Conservation (phyloP, 2,888 invertebrate species). For the Buathra laborator region DNA sequence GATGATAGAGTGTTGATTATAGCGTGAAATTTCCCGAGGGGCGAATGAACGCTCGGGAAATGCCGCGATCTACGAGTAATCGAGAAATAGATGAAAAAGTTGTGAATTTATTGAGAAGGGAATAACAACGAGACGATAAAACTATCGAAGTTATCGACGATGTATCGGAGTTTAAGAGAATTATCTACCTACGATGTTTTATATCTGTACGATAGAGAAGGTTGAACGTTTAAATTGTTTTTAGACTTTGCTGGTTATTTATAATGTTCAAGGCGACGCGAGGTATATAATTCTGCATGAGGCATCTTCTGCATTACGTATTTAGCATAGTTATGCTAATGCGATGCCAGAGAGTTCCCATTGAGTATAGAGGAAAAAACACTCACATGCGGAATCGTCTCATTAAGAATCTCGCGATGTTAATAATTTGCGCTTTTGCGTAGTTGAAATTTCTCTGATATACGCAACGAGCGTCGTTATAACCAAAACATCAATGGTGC, state of each 20-base stretch:
- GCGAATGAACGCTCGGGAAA: no score
- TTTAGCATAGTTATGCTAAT: slow-evolving; percentile 55
- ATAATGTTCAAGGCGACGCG: slow-evolving; percentile 61
- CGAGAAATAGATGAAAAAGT: no score
- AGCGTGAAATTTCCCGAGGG: no score
- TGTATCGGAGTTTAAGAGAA: not conserved
- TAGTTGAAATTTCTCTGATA: not conserved
- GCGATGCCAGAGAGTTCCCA: slow-evolving; percentile 2
- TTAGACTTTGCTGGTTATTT: slow-evolving; percentile 53
- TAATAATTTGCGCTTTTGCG: not conserved
- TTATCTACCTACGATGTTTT: not conserved
- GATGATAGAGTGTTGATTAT: no score
- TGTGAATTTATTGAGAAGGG: no score
- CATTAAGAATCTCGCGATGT: not conserved
- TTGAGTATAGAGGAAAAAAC: slow-evolving; percentile 21
- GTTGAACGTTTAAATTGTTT: slow-evolving; percentile 33
- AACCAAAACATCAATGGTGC: slow-evolving; percentile 31
- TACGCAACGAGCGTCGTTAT: not conserved
- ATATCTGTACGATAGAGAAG: slow-evolving; percentile 13
- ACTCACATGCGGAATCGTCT: not conserved
- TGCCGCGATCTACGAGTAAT: no score
- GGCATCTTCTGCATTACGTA: slow-evolving; percentile 44
- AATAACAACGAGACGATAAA: not conserved
- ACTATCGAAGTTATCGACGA: slow-evolving; percentile 3
- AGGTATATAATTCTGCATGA: not conserved